Conservation (phyloP, 92 coral and sea anemone genomes). For the Zoanthus gigantus region DNA sequence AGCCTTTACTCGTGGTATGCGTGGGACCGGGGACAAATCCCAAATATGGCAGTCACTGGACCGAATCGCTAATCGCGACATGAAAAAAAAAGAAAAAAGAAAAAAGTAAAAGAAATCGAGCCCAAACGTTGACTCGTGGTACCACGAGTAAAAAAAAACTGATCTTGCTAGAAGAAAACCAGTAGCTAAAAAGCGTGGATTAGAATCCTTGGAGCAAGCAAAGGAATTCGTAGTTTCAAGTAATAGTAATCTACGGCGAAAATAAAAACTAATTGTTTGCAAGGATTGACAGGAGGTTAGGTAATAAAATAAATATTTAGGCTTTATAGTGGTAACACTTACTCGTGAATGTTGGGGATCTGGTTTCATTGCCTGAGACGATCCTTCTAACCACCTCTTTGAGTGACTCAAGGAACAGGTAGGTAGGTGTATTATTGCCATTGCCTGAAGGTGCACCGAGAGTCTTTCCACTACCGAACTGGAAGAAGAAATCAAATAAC, state of each 20-base stretch:
- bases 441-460: constrained; percentile 15
- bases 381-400: constrained; percentile 28
- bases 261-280: constrained; percentile 9
- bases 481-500: neutral
- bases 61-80: no score
- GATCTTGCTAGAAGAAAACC: neutral
- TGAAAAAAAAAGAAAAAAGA: neutral
- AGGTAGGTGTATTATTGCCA: constrained; percentile 3
- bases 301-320: neutral
- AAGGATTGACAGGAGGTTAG: neutral
- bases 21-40: no score
- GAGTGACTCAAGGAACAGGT: constrained; percentile 14
- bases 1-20: no score
- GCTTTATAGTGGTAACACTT: constrained; percentile 12
- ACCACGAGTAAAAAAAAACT: no score
- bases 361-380: constrained; percentile 12
- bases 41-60: no score
- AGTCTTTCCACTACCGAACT: neutral
- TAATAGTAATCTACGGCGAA: constrained; percentile 1
- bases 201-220: constrained; percentile 13
- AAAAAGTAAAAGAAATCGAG: no score
- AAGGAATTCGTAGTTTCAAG: neutral
- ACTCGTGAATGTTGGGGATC: constrained; percentile 32
- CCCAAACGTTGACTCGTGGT: no score
- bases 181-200: constrained; percentile 10